Evolutionary conservation across 2,113 vertebrate species (phyloP), one percentile per base, ranked within the genome.

Genomic region (Nothobranchius kuhntae): DNA sequence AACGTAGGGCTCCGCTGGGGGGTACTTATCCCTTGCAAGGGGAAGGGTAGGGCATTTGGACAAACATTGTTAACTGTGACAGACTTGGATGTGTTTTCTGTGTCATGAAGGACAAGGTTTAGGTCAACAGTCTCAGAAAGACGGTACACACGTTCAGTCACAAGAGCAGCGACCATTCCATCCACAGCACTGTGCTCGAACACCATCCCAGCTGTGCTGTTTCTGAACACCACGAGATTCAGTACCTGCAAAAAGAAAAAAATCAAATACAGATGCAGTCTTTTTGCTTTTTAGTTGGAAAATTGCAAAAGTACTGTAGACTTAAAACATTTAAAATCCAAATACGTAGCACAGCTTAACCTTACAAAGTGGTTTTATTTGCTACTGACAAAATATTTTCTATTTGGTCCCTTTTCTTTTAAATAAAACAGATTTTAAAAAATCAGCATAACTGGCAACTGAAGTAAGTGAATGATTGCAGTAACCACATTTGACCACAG

Each of bases 111-210:
- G 11, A 74, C 50, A 1, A 55, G 45, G 24, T 84, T 83, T 42
- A 86, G 10, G 14, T 88, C 85, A 65, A 60, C 78, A 15, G 91
- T 89, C 55, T 94, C 93, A 2, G 93, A 93, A 26, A 93, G 67
- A 46, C 78, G 65, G 73, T 90, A 93, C 15, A 93, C 21, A 40
- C 53, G 60, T 62, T 89, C 85, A 45, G 88, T 85, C 46, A 94
- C 77, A 65, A 93, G 89, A 8, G 86, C 88, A 46, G 91, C 91
- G 46, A 94, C 93, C 93, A 93, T 93, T 56, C 93, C 93, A 77
- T 94, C 93, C 72, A 93, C 83, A 7, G 89, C 91, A 54, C 90
- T 91, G 81, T 94, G 93, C 68, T 94, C 93, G 74, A 92, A 93
- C 78, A 93, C 30, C 73, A 94, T 85, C 44, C 93, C 92, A 35